Evolutionary conservation across 1,140 invertebrate species (phyloP), one percentile per base, ranked within the genome.

Genomic region (Bombyx mandarina): DNA sequence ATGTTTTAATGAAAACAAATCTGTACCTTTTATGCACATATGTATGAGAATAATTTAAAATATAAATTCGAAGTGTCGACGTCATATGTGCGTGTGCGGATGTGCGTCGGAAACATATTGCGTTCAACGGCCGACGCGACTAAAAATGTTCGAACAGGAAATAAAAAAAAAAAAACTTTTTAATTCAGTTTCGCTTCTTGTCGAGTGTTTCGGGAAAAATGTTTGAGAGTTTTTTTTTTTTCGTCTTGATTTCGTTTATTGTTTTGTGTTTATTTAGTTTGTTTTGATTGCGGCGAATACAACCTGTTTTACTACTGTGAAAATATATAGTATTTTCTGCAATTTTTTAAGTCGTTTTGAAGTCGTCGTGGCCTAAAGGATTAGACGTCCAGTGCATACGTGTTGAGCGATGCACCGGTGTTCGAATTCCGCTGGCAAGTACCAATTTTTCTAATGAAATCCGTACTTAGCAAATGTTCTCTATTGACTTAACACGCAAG

Each of bases 21-120:
- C 43, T 52, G 61, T 61, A 62, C 73, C 69, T 67, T 77, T 75
- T 77, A 73, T 75, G 75, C 69, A 71, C 73, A 77, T 77, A 77
- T 75, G 73, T 67, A 74, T 73, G 62, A 57, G 61, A 61, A 44
- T 58, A 59, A 63, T 72, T 73, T 64, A 69, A 69, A 69, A 73
- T 63, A 69, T 70, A 68, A 74, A 71, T 71, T 63, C 61, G 58
- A 51, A 46, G 54, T 63, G 35, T 55, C 26, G 57, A 61, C 64
- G 62, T 57, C 58, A 60, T 45, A 57, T 50, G 47, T 51, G n/a
- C 12, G 57, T 50, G 47, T 51, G n/a, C 12, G 57, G 53, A 54
- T 52, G 26, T 35, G 56, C 55, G 58, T 61, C 57, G 58, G 48
- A 53, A 57, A 59, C 63, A 66, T 60, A 62, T 65, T 71, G 68